Conservation (phyloP, 2,888 invertebrate genomes). For the Agelastica alni region DNA sequence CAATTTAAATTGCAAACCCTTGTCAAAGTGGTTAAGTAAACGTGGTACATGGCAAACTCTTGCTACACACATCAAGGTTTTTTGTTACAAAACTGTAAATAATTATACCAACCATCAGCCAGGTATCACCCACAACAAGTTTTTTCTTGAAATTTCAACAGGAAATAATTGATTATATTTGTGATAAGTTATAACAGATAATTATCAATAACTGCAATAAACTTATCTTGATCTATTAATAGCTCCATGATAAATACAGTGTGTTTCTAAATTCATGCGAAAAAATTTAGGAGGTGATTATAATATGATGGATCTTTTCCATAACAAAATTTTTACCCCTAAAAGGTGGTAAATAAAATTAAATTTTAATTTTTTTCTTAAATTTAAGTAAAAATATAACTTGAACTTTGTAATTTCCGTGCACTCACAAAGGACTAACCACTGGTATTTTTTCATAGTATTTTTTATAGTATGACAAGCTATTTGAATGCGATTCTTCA, state of each 20-base stretch:
- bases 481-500: too few species aligned
- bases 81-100: slow-evolving; percentile 9
- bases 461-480: too few species aligned
- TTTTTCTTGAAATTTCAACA: neutral
- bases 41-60: slow-evolving; percentile 12
- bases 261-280: too few species aligned
- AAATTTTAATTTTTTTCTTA: too few species aligned
- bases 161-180: neutral
- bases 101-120: slow-evolving; percentile 17
- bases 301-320: too few species aligned
- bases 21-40: slow-evolving; percentile 19
- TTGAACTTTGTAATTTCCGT: too few species aligned
- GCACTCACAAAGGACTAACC: too few species aligned
- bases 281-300: too few species aligned
- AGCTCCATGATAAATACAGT: neutral
- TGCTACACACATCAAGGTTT: slow-evolving; percentile 19
- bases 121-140: slow-evolving; percentile 14
- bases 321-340: too few species aligned
- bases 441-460: too few species aligned
- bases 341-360: too few species aligned
- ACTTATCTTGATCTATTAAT: slow-evolving; percentile 4
- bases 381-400: too few species aligned
- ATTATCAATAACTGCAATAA: neutral
- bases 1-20: slow-evolving; percentile 15
- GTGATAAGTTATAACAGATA: neutral